phyloP scores from a whole-genome alignment of 2,113 vertebrate species.

The Hirundichthys speculiger region DNA sequence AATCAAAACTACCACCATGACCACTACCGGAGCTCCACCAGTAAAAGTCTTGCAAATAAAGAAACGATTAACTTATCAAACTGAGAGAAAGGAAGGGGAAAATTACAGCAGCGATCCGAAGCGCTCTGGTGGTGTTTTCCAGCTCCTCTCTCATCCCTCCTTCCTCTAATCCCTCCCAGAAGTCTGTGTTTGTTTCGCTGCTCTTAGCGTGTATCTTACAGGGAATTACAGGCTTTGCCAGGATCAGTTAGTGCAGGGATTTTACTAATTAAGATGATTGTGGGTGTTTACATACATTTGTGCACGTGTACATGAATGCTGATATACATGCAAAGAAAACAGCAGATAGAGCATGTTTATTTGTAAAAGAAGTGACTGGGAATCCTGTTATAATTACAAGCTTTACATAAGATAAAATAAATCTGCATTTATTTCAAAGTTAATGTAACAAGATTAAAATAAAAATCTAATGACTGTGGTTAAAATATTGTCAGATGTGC shows the following conservation, averaged over 20 bases:
- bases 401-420: too few relatives aligned
- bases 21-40: too few relatives aligned
- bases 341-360: neutral
- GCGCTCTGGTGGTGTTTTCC: neutral
- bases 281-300: constrained; percentile 23
- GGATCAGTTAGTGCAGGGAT: constrained; percentile 50
- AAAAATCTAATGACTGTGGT: too few relatives aligned
- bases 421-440: too few relatives aligned
- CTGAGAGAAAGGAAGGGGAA: too few relatives aligned
- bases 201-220: constrained; percentile 36
- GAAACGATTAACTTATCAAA: too few relatives aligned
- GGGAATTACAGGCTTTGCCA: constrained; percentile 39
- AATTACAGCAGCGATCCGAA: neutral
- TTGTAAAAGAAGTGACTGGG: too few relatives aligned
- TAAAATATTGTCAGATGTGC: too few relatives aligned
- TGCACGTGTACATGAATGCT: constrained; percentile 12
- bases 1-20: too few relatives aligned
- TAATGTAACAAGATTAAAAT: too few relatives aligned
- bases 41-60: too few relatives aligned
- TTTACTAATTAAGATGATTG: constrained; percentile 38
- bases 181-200: constrained; percentile 44
- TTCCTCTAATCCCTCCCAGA: constrained; percentile 28
- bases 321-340: neutral
- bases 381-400: too few relatives aligned
- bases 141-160: constrained; percentile 14